A percentile compares a stretch with the other conserved stretches of the same genome.
These are phyloP conservation scores for Drosophila pullipes DNA, from an alignment of 2,888 invertebrate genomes.

Conservation along the genomic window DNA sequence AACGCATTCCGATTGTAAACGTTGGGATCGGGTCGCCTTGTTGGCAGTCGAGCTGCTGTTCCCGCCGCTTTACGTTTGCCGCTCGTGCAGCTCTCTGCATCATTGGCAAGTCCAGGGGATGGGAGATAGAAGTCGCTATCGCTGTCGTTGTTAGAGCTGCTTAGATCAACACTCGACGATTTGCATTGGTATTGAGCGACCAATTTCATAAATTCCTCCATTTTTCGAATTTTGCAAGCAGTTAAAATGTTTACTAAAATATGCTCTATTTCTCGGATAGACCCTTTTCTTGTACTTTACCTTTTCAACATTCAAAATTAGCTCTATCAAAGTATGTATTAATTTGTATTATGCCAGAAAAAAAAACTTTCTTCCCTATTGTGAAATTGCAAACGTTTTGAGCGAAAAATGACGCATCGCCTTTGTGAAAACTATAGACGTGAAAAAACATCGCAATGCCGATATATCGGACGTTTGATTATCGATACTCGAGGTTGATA, in stretches of 20 bases:
- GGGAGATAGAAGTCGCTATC: slow-evolving; percentile 41
- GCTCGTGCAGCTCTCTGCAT: slow-evolving; percentile 19
- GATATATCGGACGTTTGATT: background rate
- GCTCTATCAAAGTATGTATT: background rate
- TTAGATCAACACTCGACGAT: slow-evolving; percentile 45
- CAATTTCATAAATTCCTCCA: slow-evolving; percentile 66
- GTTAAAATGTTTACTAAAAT: slow-evolving; percentile 74
- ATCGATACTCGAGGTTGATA: background rate
- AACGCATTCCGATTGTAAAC: slow-evolving; percentile 87
- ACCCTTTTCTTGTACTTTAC: slow-evolving; percentile 70
- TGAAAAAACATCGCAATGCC: background rate
- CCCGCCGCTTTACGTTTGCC: slow-evolving; percentile 42
- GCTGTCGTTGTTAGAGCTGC: slow-evolving; percentile 51
- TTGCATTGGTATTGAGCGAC: slow-evolving; percentile 59
- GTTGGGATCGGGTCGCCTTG: slow-evolving; percentile 83
- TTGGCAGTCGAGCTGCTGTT: slow-evolving; percentile 71
- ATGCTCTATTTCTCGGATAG: slow-evolving; percentile 54
- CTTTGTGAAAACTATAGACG: slow-evolving; percentile 23
- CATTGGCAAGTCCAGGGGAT: slow-evolving; percentile 27
- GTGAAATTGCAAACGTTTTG: slow-evolving; percentile 60
- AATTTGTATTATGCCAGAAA: background rate
- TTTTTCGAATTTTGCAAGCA: slow-evolving; percentile 64
- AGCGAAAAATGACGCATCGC: slow-evolving; percentile 49
- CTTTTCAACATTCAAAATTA: slow-evolving; percentile 45
- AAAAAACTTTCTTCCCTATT: slow-evolving; percentile 18